Percentiles rank a stretch among this genome's conserved stretches.
Evolutionary conservation across 2,113 vertebrate species (phyloP).

Genomic region (Caretta caretta): DNA sequence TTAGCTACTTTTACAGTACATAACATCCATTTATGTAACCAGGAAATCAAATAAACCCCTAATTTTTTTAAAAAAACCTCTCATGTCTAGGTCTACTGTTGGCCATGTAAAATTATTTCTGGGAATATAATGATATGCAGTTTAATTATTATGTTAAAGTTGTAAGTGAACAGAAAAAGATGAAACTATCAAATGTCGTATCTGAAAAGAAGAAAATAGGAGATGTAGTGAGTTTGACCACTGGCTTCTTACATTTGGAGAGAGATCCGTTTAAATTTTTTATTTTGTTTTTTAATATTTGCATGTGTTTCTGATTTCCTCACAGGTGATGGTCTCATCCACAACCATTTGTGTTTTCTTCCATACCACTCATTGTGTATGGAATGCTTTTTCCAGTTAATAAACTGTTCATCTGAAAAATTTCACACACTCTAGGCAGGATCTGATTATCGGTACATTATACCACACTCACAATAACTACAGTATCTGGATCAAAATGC

Average conservation of each 20-base stretch:
- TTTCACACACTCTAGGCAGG: neutral
- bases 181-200: constrained; percentile 31
- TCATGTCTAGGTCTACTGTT: constrained; percentile 71
- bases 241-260: neutral
- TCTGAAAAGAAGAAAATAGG: constrained; percentile 35
- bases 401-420: neutral
- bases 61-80: constrained; percentile 75
- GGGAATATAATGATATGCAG: constrained; percentile 57
- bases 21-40: constrained; percentile 84
- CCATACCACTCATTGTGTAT: neutral
- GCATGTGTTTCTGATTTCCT: neutral
- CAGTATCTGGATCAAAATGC: neutral
- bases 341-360: neutral
- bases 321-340: neutral
- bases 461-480: neutral
- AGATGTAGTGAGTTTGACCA: neutral
- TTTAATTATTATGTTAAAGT: constrained; percentile 61
- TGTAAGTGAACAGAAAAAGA: constrained; percentile 46
- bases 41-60: constrained; percentile 83
- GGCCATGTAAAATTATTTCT: constrained; percentile 81
- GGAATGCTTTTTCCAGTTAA: neutral
- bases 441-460: neutral
- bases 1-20: constrained; percentile 83
- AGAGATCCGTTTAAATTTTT: constrained; percentile 31
- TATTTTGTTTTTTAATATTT: constrained; percentile 49